Percentiles rank a stretch among this genome's conserved stretches.
phyloP scores from a whole-genome alignment of 2,888 invertebrate genomes.

The Eristalinus sepulchralis region DNA sequence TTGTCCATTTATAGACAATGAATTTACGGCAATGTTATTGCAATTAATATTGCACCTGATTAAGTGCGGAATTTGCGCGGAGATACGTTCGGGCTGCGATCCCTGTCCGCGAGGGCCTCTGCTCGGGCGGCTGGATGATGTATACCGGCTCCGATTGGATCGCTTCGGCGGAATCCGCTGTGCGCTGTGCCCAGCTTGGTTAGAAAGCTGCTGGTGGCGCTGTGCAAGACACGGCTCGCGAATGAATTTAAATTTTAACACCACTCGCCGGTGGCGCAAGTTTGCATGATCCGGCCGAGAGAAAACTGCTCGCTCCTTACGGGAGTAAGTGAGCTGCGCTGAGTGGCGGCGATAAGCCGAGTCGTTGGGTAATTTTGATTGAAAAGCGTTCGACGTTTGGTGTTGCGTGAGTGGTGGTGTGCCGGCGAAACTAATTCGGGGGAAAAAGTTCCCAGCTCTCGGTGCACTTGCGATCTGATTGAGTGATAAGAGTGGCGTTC shows the following conservation, averaged over 20 bases:
- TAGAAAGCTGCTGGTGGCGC: background rate
- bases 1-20: conserved; percentile 65
- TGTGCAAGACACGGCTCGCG: background rate
- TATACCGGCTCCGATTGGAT: conserved; percentile 24
- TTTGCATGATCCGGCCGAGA: conserved; percentile 37
- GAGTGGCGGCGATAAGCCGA: background rate
- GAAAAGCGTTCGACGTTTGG: conserved; percentile 33
- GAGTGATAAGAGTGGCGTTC: background rate
- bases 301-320: background rate
- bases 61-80: conserved; percentile 58
- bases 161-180: background rate
- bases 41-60: conserved; percentile 71
- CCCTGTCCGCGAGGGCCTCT: conserved; percentile 2
- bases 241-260: conserved; percentile 25
- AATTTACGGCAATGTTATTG: conserved; percentile 66
- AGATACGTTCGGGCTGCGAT: conserved; percentile 29
- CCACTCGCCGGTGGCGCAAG: conserved; percentile 28
- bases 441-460: background rate
- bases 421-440: background rate
- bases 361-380: conserved; percentile 38
- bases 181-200: too few relatives aligned
- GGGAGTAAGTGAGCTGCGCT: background rate
- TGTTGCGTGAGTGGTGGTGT: background rate
- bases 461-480: background rate
- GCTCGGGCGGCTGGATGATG: conserved; percentile 1